Evolutionary conservation across 2,113 vertebrate species (phyloP).

Genomic region (Tursiops truncatus): DNA sequence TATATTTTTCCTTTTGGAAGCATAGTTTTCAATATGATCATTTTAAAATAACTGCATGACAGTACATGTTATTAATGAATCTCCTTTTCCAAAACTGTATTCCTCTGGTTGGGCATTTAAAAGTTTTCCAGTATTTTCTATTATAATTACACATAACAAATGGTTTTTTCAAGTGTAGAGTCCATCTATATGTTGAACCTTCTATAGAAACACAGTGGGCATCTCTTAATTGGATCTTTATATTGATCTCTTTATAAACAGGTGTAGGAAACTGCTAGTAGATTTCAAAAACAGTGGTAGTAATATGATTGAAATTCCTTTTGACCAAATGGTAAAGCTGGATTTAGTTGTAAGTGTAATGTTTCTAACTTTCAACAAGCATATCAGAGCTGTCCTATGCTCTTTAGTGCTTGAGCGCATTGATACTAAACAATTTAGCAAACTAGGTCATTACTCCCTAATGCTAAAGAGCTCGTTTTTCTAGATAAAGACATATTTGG

Average conservation of each 20-base stretch:
- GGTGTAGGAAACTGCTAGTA: background rate
- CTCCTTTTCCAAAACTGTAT: conserved; percentile 8
- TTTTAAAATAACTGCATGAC: conserved; percentile 50
- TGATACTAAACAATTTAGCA: background rate
- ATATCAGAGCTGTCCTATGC: background rate
- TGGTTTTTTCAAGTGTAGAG: background rate
- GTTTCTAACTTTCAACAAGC: background rate
- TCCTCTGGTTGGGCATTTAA: background rate
- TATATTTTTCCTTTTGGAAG: conserved; percentile 46
- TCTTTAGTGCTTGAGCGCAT: background rate
- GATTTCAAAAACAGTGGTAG: background rate
- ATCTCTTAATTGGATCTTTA: background rate
- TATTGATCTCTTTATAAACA: background rate
- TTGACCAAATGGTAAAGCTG: background rate
- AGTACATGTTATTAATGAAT: conserved; percentile 49
- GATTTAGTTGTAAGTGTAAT: background rate
- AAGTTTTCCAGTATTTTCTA: conserved; percentile 10
- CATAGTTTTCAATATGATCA: conserved; percentile 39
- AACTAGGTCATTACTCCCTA: background rate
- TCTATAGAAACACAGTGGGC: conserved; percentile 9
- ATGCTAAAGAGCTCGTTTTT: background rate
- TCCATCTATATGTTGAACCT: background rate
- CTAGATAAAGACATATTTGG: background rate
- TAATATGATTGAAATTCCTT: background rate
- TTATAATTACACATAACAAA: background rate